A percentile compares a stretch with the other conserved stretches of the same genome.
Evolutionary conservation across 2,888 invertebrate species (phyloP).

Genomic region (Sicus ferrugineus): DNA sequence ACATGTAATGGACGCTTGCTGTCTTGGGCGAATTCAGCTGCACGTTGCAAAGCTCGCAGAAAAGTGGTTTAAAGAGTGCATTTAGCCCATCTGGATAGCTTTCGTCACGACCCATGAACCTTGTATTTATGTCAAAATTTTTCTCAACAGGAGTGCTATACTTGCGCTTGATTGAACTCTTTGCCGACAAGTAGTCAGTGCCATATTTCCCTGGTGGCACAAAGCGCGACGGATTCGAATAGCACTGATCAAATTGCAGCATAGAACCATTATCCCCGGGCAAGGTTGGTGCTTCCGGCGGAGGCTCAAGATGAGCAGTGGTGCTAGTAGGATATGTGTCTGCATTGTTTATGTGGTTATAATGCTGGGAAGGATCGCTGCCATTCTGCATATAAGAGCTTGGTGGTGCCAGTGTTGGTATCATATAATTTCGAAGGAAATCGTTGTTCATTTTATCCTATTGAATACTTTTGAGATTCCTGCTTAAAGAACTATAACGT

Average conservation of each 20-base stretch:
- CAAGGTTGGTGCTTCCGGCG: background rate
- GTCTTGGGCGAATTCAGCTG: conserved; percentile 65
- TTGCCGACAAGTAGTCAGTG: conserved; percentile 21
- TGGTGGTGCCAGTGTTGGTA: too few species aligned
- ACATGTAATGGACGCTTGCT: conserved; percentile 68
- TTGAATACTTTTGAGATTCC: too few species aligned
- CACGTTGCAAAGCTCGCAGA: conserved; percentile 66
- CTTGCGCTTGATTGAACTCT: conserved; percentile 38
- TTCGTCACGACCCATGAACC: conserved; percentile 54
- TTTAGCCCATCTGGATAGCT: conserved; percentile 64
- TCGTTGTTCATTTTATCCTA: too few species aligned
- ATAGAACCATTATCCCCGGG: conserved; percentile 20
- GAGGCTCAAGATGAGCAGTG: background rate
- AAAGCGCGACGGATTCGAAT: conserved; percentile 37
- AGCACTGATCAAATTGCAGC: too few species aligned
- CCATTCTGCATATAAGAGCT: too few species aligned
- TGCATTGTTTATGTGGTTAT: background rate
- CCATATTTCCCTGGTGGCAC: conserved; percentile 37
- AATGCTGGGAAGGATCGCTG: too few species aligned
- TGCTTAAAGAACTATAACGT: too few species aligned
- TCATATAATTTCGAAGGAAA: too few species aligned
- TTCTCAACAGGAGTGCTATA: background rate
- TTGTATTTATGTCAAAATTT: background rate
- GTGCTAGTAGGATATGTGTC: background rate
- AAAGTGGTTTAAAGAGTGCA: conserved; percentile 65